Evolutionary conservation across 2,888 invertebrate species (phyloP), one percentile per base, ranked within the genome.

Genomic region (Onchidella celtica): DNA sequence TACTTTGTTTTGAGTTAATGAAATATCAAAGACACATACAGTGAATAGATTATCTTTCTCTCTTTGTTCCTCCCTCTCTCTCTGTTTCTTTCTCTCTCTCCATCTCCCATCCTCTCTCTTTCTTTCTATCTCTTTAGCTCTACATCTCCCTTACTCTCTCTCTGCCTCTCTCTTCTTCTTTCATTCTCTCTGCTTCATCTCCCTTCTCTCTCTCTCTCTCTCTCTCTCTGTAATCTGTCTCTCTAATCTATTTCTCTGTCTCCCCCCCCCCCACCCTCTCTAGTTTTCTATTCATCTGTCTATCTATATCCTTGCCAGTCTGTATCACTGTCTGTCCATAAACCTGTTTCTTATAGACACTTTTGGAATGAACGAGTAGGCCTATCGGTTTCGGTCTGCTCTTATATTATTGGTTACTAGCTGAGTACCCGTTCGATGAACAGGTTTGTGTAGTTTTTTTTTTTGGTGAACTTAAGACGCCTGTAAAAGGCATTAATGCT

Each of bases 1-100:
- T 47, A 11, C 47, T 47, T 47, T 47, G 11, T 47, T 47, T 47
- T 63, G 14, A 14, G 24, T n/a, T n/a, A 14, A n/a, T n/a, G n/a
- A n/a, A n/a, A n/a, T n/a, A n/a, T n/a, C n/a, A n/a, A n/a, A n/a
- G n/a, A n/a, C n/a, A n/a, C n/a, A n/a, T n/a, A n/a, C n/a, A n/a
- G n/a, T n/a, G n/a, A n/a, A n/a, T n/a, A n/a, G n/a, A n/a, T 27
- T 63, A 21, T 63, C 63, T 63, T 6, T 63, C 63, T 63, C 63
- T 63, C 63, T 63, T 9, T n/a, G 14, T 63, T 27, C n/a, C 63
- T 63, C 63, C 27, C 63, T 63, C 63, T 63, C 63, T 63, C 24
- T 63, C 11, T 63, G 6, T 63, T n/a, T 63, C 14, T 63, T n/a
- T 63, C 63, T 63, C 63, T 63, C 14, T 63, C 63, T 63, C 24